Percentiles rank a stretch among this genome's conserved stretches.
Conservation (phyloP, 2,113 vertebrate species). For the Sorex fumeus region DNA sequence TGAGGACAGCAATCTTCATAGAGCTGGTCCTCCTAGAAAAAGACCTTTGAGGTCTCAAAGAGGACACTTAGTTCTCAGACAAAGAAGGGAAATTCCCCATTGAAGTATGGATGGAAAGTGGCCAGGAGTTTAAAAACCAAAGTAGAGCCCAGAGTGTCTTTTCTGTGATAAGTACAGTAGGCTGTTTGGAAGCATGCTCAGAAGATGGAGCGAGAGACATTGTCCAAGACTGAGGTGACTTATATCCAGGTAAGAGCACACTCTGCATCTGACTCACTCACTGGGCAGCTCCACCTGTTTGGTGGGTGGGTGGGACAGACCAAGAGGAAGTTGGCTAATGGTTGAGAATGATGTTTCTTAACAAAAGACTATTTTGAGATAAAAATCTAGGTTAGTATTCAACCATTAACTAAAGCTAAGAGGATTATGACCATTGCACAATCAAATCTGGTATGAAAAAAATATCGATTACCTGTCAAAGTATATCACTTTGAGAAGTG, state of each 20-base stretch:
- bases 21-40: background rate
- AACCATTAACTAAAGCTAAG: conserved; percentile 89
- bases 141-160: conserved; percentile 9
- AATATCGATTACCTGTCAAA: conserved; percentile 97
- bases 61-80: background rate
- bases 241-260: background rate
- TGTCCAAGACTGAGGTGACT: conserved; percentile 27
- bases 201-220: conserved; percentile 6
- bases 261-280: background rate
- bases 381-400: conserved; percentile 88
- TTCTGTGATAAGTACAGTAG: conserved; percentile 16
- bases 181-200: background rate
- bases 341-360: conserved; percentile 72
- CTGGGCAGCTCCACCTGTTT: background rate
- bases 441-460: conserved; percentile 92
- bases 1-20: background rate
- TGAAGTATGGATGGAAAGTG: conserved; percentile 3
- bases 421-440: conserved; percentile 92
- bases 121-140: background rate
- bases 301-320: background rate
- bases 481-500: conserved; percentile 92
- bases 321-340: conserved; percentile 44
- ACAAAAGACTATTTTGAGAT: conserved; percentile 89
- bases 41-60: background rate
- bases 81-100: background rate